phyloP scores from a whole-genome alignment of 2,888 invertebrate genomes.

The Pseudanteris insignis region DNA sequence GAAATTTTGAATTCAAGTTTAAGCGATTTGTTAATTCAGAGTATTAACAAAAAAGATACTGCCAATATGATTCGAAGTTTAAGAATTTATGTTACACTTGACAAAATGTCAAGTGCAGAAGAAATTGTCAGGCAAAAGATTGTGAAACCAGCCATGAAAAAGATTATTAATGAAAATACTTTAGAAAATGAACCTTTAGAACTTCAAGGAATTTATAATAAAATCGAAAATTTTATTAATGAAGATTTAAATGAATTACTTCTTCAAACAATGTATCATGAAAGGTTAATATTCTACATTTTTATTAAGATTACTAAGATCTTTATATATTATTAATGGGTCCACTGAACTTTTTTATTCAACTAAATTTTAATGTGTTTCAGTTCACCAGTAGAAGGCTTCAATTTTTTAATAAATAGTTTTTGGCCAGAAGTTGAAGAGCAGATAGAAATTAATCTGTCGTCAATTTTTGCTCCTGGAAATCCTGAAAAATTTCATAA shows the following conservation, averaged over 20 bases:
- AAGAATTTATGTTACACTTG: constrained; percentile 73
- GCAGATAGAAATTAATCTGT: constrained; percentile 81
- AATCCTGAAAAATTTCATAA: constrained; percentile 88
- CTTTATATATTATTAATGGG: constrained; percentile 56
- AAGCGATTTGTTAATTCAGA: constrained; percentile 64
- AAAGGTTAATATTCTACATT: constrained; percentile 51
- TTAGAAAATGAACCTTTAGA: constrained; percentile 73
- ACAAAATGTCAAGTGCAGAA: constrained; percentile 77
- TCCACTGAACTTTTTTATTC: constrained; percentile 1
- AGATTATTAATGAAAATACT: constrained; percentile 76
- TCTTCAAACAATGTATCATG: constrained; percentile 58
- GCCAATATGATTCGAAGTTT: constrained; percentile 68
- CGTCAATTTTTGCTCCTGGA: constrained; percentile 89
- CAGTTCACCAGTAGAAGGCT: constrained; percentile 70
- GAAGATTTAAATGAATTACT: constrained; percentile 70
- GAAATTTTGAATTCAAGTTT: constrained; percentile 69
- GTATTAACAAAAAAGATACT: constrained; percentile 68
- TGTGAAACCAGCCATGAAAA: constrained; percentile 74
- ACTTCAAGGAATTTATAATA: constrained; percentile 76
- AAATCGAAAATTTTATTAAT: constrained; percentile 78
- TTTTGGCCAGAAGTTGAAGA: constrained; percentile 88
- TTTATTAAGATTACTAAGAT: too few species aligned
- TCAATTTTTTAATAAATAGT: constrained; percentile 83
- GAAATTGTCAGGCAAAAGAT: constrained; percentile 75
- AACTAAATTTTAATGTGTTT: constrained; percentile 51